phyloP scores from a whole-genome alignment of 1,140 invertebrate species.

The Galleria mellonella region DNA sequence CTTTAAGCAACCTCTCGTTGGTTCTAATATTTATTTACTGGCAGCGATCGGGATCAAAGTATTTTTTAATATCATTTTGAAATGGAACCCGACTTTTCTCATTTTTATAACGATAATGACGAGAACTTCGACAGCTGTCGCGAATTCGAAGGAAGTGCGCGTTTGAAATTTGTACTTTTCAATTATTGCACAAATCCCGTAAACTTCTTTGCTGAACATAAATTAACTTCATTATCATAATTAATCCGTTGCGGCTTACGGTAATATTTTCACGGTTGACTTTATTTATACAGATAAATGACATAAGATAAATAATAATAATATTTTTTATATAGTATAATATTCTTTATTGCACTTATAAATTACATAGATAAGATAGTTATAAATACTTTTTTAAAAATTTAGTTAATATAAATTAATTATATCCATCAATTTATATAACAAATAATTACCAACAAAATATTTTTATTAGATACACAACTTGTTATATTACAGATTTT shows the following conservation, averaged over 20 bases:
- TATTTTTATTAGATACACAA: too few relatives aligned
- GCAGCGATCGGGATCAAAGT: slow-evolving; percentile 9
- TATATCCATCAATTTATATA: too few relatives aligned
- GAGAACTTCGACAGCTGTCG: slow-evolving; percentile 21
- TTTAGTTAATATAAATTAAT: too few relatives aligned
- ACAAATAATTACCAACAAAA: too few relatives aligned
- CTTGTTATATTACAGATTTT: too few relatives aligned
- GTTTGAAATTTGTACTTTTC: slow-evolving; percentile 29
- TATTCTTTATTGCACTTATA: too few relatives aligned
- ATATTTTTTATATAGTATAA: too few relatives aligned
- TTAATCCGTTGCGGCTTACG: slow-evolving; percentile 19
- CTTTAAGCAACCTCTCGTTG: slow-evolving; percentile 26
- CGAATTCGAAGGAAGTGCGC: slow-evolving; percentile 7
- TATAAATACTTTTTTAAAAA: too few relatives aligned
- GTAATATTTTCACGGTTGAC: slow-evolving; percentile 13
- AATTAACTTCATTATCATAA: slow-evolving; percentile 25
- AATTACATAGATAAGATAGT: too few relatives aligned
- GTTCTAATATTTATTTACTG: slow-evolving; percentile 32
- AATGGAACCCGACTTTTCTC: slow-evolving; percentile 21
- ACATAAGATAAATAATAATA: too few relatives aligned
- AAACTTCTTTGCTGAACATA: slow-evolving; percentile 21
- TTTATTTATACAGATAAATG: slow-evolving; percentile 6
- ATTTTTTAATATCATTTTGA: slow-evolving; percentile 26
- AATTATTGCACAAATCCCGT: slow-evolving; percentile 22
- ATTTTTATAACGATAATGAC: slow-evolving; percentile 36